Percentiles rank a stretch among this genome's conserved stretches.
These are phyloP conservation scores for Melinopterus prodromus DNA, from an alignment of 2,888 invertebrate species.

Conservation along the genomic window DNA sequence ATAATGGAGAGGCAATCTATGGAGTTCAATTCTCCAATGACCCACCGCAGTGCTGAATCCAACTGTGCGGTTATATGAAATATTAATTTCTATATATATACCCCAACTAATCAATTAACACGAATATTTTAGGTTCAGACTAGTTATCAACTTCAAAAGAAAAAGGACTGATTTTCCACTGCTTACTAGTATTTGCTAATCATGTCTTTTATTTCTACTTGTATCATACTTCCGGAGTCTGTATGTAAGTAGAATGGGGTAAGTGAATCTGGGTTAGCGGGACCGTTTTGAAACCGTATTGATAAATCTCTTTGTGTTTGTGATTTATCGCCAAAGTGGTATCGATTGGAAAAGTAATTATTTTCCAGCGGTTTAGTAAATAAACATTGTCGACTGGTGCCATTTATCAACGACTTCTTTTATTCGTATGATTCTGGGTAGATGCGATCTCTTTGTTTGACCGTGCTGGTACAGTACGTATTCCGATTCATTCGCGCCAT, in stretches of 20 bases:
- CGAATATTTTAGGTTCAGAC: too few species aligned
- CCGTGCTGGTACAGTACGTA: neutral
- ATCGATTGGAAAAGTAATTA: constrained; percentile 22
- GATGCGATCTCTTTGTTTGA: neutral
- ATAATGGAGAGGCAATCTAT: neutral
- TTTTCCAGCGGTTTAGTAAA: constrained; percentile 20
- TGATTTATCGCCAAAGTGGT: constrained; percentile 16
- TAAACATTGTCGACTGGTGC: constrained; percentile 14
- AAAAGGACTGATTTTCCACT: too few species aligned
- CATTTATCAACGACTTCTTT: constrained; percentile 20
- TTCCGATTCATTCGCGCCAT: too few species aligned
- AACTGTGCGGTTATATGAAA: neutral
- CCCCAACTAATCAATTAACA: too few species aligned
- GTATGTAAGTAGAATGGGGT: neutral
- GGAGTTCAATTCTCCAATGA: neutral
- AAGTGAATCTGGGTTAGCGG: neutral
- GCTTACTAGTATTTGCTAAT: too few species aligned
- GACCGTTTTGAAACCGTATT: constrained; percentile 5
- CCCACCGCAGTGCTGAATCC: neutral
- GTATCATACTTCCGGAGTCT: too few species aligned
- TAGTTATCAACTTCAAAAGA: too few species aligned
- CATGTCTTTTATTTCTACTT: too few species aligned
- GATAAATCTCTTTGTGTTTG: constrained; percentile 16
- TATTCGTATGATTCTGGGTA: neutral
- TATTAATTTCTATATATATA: neutral